Conservation (phyloP, 2,888 invertebrate species). For the Schizotus pectinicornis region DNA sequence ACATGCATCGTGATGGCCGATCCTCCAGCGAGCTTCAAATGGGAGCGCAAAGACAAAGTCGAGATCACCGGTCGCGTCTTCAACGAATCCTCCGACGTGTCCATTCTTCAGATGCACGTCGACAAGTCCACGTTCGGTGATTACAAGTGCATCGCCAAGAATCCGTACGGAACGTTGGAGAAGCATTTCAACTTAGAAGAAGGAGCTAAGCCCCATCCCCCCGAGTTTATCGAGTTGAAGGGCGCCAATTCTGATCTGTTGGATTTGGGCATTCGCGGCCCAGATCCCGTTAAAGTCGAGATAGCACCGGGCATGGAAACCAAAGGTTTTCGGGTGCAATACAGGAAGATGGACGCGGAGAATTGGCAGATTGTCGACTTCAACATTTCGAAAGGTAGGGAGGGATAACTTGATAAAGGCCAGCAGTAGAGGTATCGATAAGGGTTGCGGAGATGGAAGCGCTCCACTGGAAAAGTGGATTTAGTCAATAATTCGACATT, state of each 20-base stretch:
- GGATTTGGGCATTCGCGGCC: constrained; percentile 46
- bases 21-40: constrained; percentile 60
- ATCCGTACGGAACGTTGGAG: constrained; percentile 61
- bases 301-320: constrained; percentile 46
- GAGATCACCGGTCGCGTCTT: constrained; percentile 31
- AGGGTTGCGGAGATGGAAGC: too few species aligned
- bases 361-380: constrained; percentile 43
- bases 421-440: too few species aligned
- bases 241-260: constrained; percentile 45
- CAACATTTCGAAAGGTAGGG: constrained; percentile 40
- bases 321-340: constrained; percentile 47
- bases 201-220: constrained; percentile 63
- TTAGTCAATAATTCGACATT: too few species aligned
- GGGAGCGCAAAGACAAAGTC: constrained; percentile 38
- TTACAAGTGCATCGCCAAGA: constrained; percentile 63
- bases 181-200: constrained; percentile 60
- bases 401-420: too few species aligned
- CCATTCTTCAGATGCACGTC: constrained; percentile 44
- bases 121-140: constrained; percentile 56
- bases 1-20: constrained; percentile 82
- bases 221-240: constrained; percentile 48
- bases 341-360: constrained; percentile 38
- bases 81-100: constrained; percentile 38
- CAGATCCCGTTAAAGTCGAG: constrained; percentile 38
- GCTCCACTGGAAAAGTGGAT: too few species aligned